Conservation (phyloP, 2,888 invertebrate genomes). For the Panzeria rudis region DNA sequence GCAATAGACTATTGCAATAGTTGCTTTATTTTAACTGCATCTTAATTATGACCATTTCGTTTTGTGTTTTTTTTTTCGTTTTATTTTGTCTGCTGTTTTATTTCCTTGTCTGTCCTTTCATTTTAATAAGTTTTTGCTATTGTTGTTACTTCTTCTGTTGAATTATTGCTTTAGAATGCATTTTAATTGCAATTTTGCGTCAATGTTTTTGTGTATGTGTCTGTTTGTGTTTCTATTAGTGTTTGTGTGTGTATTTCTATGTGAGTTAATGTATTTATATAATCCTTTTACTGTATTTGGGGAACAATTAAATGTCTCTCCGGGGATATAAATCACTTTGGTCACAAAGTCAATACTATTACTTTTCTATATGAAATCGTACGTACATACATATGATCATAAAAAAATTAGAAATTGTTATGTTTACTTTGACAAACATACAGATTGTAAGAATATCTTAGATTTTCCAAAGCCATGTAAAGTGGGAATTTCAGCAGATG, state of each 20-base stretch:
- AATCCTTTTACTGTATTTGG: slow-evolving; percentile 68
- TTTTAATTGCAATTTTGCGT: slow-evolving; percentile 71
- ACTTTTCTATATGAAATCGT: slow-evolving; percentile 49
- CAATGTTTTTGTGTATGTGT: slow-evolving; percentile 42
- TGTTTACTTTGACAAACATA: slow-evolving; percentile 36
- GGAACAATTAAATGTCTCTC: slow-evolving; percentile 71
- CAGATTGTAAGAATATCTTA: neutral
- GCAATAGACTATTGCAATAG: slow-evolving; percentile 20
- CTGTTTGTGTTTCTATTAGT: slow-evolving; percentile 8
- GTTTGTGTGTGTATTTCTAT: slow-evolving; percentile 19
- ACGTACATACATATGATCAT: neutral
- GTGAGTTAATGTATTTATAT: slow-evolving; percentile 32
- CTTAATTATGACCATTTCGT: slow-evolving; percentile 60
- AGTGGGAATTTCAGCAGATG: slow-evolving; percentile 66
- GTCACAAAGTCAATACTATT: slow-evolving; percentile 70
- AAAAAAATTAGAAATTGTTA: slow-evolving; percentile 33
- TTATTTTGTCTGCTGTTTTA: slow-evolving; percentile 21
- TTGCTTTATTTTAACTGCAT: slow-evolving; percentile 66
- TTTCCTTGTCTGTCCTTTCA: slow-evolving; percentile 12
- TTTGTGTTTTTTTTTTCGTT: neutral
- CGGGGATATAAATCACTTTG: slow-evolving; percentile 72
- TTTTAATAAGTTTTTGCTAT: slow-evolving; percentile 55
- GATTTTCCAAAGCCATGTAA: slow-evolving; percentile 27
- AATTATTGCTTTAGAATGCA: slow-evolving; percentile 71
- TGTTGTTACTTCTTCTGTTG: slow-evolving; percentile 47